phyloP scores from a whole-genome alignment of 2,113 vertebrate genomes.

The Thamnophis sirtalis region DNA sequence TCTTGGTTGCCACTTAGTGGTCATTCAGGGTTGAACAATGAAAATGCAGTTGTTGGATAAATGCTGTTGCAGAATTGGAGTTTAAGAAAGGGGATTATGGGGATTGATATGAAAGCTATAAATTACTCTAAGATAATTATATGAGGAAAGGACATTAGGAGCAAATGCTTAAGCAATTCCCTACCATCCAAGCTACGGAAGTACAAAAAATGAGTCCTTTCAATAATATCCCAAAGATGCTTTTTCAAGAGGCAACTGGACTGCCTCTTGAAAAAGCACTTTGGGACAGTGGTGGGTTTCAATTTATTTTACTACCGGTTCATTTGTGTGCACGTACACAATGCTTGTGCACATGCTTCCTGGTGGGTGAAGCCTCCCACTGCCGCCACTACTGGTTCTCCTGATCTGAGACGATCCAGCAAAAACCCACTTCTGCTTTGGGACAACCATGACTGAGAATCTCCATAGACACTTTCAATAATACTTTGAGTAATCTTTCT shows the following conservation, averaged over 20 bases:
- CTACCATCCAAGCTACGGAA: not conserved
- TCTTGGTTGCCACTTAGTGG: not conserved
- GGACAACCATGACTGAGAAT: no score
- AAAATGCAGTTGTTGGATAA: not conserved
- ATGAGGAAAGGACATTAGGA: not conserved
- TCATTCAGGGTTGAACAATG: not conserved
- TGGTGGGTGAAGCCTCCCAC: no score
- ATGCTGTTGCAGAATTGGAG: not conserved
- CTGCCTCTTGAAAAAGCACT: no score
- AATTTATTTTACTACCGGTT: no score
- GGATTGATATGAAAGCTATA: not conserved
- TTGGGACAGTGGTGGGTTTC: no score
- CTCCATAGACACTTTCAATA: not conserved
- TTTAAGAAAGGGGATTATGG: not conserved
- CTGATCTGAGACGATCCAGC: no score
- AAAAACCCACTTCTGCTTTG: no score
- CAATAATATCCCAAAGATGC: not conserved
- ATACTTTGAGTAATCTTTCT: not conserved
- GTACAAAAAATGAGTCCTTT: not conserved
- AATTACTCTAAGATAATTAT: not conserved
- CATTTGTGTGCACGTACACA: no score
- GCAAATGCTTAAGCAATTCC: not conserved
- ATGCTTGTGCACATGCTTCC: no score
- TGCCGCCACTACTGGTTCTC: no score
- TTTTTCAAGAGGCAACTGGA: no score